Percentiles rank a stretch among this genome's conserved stretches.
Conservation (phyloP, 2,888 invertebrate species). For the Spisula subtruncata region DNA sequence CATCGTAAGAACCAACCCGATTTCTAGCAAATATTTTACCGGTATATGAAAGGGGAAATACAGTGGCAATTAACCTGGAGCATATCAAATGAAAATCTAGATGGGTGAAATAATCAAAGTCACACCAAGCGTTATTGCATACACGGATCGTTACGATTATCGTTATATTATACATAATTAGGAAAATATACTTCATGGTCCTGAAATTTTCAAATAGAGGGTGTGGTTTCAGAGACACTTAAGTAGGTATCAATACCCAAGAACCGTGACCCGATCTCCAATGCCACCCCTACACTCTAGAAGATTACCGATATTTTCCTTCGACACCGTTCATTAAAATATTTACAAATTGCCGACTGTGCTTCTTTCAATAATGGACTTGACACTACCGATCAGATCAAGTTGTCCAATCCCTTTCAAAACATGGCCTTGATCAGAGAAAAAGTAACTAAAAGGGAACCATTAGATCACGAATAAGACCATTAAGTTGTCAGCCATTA, state of each 20-base stretch:
- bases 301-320: not conserved
- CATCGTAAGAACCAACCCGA: too few relatives aligned
- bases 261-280: not conserved
- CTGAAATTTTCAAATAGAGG: not conserved
- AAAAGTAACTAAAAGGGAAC: not conserved
- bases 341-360: not conserved
- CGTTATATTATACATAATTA: not conserved
- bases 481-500: constrained; percentile 22
- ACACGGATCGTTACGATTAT: too few relatives aligned
- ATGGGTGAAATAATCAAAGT: too few relatives aligned
- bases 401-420: not conserved
- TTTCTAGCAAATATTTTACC: too few relatives aligned
- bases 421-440: constrained; percentile 26
- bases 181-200: not conserved
- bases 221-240: not conserved
- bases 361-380: not conserved
- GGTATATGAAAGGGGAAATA: too few relatives aligned
- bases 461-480: constrained; percentile 27
- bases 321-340: not conserved
- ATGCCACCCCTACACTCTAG: not conserved
- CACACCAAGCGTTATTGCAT: too few relatives aligned
- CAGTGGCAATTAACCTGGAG: too few relatives aligned
- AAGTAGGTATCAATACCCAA: not conserved
- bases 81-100: too few relatives aligned
- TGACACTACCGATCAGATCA: not conserved